Evolutionary conservation across 2,888 invertebrate species (phyloP).

Genomic region (Dasypogon diadema): DNA sequence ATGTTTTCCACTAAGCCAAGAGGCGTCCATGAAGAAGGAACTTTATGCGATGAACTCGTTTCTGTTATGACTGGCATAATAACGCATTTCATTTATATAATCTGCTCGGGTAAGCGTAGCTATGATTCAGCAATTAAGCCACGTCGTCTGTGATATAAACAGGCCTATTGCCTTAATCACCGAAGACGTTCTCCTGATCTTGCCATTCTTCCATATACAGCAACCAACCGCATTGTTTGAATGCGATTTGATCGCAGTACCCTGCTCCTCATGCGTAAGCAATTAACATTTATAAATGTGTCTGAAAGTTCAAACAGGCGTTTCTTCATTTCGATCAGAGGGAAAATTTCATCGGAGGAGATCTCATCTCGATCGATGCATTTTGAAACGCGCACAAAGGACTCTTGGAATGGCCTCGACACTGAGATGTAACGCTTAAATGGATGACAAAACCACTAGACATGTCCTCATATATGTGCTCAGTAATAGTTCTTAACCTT

Average conservation of each 20-base stretch:
- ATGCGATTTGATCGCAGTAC: not conserved
- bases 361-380: too few species aligned
- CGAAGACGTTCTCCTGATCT: not conserved
- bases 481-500: conserved; percentile 10
- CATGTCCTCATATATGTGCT: not conserved
- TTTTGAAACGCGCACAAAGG: too few species aligned
- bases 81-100: conserved; percentile 36
- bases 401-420: too few species aligned
- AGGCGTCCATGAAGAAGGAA: not conserved
- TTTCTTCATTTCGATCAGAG: too few species aligned
- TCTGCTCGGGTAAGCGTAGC: not conserved
- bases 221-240: conserved; percentile 2
- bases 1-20: not conserved
- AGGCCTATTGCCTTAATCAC: conserved; percentile 7
- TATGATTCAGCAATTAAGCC: conserved; percentile 21
- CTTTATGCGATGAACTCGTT: conserved; percentile 14
- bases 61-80: conserved; percentile 21
- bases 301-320: too few species aligned
- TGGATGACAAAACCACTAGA: not conserved
- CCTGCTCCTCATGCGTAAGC: too few species aligned
- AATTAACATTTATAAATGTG: too few species aligned
- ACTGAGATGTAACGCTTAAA: too few species aligned
- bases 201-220: conserved; percentile 6
- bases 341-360: too few species aligned
- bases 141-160: not conserved